Percentiles rank a stretch among this genome's conserved stretches.
These are phyloP conservation scores for Coccyzus lansbergi DNA, from an alignment of 2,797 vertebrate species.

Conservation along the genomic window DNA sequence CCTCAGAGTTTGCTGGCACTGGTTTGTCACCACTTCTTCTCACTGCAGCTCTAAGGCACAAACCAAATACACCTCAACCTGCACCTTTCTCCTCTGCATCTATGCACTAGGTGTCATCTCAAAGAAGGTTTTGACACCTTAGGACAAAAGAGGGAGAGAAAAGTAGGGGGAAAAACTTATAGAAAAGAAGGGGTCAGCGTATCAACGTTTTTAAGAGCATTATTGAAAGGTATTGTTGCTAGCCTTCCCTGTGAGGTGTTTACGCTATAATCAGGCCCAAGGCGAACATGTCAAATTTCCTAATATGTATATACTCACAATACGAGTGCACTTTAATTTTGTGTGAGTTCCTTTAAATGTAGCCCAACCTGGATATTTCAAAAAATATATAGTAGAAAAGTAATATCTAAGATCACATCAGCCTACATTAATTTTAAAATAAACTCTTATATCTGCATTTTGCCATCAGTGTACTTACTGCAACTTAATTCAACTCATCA, in stretches of 20 bases:
- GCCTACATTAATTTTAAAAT: background rate
- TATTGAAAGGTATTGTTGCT: background rate
- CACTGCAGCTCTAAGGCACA: background rate
- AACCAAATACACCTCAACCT: background rate
- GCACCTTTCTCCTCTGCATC: background rate
- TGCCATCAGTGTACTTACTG: background rate
- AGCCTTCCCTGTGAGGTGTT: background rate
- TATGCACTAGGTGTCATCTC: background rate
- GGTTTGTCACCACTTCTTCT: background rate
- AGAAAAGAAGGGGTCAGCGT: background rate
- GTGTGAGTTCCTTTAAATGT: background rate
- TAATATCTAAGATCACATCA: background rate
- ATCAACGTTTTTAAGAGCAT: background rate
- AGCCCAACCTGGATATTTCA: background rate
- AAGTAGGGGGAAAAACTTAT: fast-evolving
- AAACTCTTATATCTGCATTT: background rate
- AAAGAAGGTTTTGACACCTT: background rate
- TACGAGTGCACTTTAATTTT: background rate
- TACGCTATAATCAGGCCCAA: background rate
- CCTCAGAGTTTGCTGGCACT: background rate
- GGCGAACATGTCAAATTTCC: background rate
- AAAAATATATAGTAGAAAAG: background rate
- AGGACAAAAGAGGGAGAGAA: background rate
- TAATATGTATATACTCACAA: background rate
- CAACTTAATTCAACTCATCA: background rate